A percentile compares a stretch with the other conserved stretches of the same genome.
Evolutionary conservation across 1,140 invertebrate species (phyloP).

Genomic region (Drosophila teissieri): DNA sequence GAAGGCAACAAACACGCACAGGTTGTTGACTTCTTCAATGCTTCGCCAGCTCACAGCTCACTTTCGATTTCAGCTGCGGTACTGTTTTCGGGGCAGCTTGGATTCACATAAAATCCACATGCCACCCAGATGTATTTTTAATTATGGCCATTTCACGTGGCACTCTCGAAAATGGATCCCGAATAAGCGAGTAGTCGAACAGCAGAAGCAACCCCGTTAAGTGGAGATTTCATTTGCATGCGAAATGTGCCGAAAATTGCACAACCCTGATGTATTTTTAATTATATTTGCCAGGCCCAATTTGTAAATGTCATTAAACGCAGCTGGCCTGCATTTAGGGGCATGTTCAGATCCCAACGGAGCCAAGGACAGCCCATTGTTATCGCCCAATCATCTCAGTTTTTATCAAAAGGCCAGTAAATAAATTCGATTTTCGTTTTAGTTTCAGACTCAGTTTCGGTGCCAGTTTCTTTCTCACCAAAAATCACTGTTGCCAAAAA

Average conservation of each 20-base stretch:
- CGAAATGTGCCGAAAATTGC: slow-evolving; percentile 57
- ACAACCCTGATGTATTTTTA: slow-evolving; percentile 73
- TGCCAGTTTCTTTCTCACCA: slow-evolving; percentile 61
- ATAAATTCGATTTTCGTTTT: slow-evolving; percentile 62
- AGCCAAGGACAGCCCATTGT: slow-evolving; percentile 66
- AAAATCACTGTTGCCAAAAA: slow-evolving; percentile 63
- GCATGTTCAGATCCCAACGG: slow-evolving; percentile 47
- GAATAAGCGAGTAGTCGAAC: slow-evolving; percentile 1
- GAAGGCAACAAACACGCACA: slow-evolving; percentile 74
- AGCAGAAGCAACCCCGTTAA: slow-evolving; percentile 45
- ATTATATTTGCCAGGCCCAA: slow-evolving; percentile 63
- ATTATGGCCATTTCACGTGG: slow-evolving; percentile 70
- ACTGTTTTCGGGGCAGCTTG: slow-evolving; percentile 49
- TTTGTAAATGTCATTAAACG: slow-evolving; percentile 62
- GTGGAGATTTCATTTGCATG: slow-evolving; percentile 60
- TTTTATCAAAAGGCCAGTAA: slow-evolving; percentile 58
- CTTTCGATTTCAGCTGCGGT: slow-evolving; percentile 57
- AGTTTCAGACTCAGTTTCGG: slow-evolving; percentile 21
- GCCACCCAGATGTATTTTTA: slow-evolving; percentile 78
- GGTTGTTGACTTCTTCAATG: slow-evolving; percentile 76
- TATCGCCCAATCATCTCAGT: slow-evolving; percentile 52
- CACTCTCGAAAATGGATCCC: slow-evolving; percentile 4
- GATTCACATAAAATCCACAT: slow-evolving; percentile 63
- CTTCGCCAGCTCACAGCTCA: slow-evolving; percentile 46
- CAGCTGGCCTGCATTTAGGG: slow-evolving; percentile 48